Evolutionary conservation across 2,113 vertebrate genomes (phyloP).

Genomic region (Micronisus gabar): DNA sequence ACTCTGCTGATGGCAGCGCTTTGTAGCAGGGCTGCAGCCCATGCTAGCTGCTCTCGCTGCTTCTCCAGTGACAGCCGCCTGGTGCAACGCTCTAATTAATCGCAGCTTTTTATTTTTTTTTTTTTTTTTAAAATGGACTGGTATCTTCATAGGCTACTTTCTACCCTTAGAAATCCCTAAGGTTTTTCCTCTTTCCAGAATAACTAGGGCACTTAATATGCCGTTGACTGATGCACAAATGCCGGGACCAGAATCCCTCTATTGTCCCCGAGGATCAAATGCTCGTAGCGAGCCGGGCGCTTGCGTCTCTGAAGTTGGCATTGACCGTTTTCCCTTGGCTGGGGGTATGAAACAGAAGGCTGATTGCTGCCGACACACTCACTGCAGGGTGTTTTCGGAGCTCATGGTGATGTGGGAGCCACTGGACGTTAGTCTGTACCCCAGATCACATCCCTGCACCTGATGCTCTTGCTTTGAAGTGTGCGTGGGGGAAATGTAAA

Average conservation of each 20-base stretch:
- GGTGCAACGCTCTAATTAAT: neutral
- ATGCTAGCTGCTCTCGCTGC: neutral
- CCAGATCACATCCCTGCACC: neutral
- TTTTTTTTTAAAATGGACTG: neutral
- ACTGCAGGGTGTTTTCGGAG: neutral
- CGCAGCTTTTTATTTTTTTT: neutral
- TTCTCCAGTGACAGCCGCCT: neutral
- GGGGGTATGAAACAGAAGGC: neutral
- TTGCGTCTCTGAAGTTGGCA: neutral
- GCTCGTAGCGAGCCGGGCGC: neutral
- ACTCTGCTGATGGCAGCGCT: neutral
- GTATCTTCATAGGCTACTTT: neutral
- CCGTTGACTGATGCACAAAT: neutral
- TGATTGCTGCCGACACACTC: neutral
- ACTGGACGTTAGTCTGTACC: neutral
- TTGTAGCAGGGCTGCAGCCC: neutral
- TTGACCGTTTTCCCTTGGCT: neutral
- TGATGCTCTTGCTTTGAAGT: constrained; percentile 38
- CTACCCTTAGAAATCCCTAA: neutral
- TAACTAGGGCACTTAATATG: constrained; percentile 33
- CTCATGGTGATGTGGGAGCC: neutral
- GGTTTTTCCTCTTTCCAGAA: neutral
- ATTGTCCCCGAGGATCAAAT: constrained; percentile 25
- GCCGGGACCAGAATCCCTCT: neutral
- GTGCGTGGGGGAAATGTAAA: neutral